These are phyloP conservation scores for Chionis minor DNA, from an alignment of 2,113 vertebrate species.

Conservation along the genomic window DNA sequence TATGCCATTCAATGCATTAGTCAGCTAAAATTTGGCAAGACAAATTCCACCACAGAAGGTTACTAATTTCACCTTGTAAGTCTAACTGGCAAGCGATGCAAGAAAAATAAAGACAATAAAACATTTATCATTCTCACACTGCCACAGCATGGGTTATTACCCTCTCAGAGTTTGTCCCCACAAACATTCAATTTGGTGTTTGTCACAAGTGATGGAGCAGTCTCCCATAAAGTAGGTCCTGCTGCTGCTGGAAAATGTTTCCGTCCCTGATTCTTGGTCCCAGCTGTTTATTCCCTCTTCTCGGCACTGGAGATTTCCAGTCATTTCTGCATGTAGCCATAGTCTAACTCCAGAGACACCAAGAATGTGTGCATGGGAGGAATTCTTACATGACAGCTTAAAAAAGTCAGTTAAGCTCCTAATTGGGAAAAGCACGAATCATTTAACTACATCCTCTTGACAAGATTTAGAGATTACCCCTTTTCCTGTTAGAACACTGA, in stretches of 20 bases:
- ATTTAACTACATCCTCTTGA: not conserved
- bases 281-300: not conserved
- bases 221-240: slow-evolving; percentile 22
- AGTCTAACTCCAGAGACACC: not conserved
- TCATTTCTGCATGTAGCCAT: not conserved
- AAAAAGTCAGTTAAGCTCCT: not conserved
- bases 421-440: not conserved
- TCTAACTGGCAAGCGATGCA: slow-evolving; percentile 43
- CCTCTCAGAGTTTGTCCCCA: slow-evolving; percentile 29
- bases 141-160: slow-evolving; percentile 38
- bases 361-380: not conserved
- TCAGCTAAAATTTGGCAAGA: slow-evolving; percentile 23
- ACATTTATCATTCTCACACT: slow-evolving; percentile 43
- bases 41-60: not conserved
- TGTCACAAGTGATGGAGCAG: slow-evolving; percentile 51
- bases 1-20: not conserved
- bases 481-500: not conserved
- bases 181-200: slow-evolving; percentile 46
- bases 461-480: not conserved
- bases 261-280: not conserved
- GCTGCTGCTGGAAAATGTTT: slow-evolving; percentile 1
- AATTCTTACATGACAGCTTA: not conserved
- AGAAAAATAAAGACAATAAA: slow-evolving; percentile 60
- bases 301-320: not conserved
- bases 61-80: slow-evolving; percentile 57